Conservation (phyloP, 2,888 invertebrate species). For the Holacanthella duospinosa region DNA sequence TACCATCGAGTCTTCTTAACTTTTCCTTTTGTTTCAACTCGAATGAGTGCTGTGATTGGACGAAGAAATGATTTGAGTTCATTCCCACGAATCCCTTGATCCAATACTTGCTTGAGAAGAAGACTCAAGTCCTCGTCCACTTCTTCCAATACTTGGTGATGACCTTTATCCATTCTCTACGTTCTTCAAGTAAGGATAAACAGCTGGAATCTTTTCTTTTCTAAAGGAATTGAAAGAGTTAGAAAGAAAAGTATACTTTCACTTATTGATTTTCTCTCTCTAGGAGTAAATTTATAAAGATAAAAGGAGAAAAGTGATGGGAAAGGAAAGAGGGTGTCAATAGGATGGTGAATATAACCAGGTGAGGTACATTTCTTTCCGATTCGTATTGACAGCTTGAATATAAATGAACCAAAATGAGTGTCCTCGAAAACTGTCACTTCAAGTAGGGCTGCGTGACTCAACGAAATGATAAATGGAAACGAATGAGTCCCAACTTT, state of each 20-base stretch:
- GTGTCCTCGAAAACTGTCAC: not conserved
- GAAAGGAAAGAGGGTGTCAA: not conserved
- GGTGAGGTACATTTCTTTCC: not conserved
- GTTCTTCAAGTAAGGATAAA: not conserved
- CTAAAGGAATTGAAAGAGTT: not conserved
- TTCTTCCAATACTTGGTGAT: not conserved
- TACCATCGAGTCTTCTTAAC: not conserved
- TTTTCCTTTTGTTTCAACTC: not conserved
- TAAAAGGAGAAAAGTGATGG: not conserved
- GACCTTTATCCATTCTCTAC: not conserved
- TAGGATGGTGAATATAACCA: not conserved
- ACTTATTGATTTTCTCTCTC: not conserved
- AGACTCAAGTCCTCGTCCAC: not conserved
- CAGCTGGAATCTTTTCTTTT: not conserved
- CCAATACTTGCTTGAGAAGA: not conserved
- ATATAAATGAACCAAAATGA: not conserved
- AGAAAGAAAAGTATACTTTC: not conserved
- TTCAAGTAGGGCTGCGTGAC: not conserved
- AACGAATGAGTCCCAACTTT: not conserved
- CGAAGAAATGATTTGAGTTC: not conserved
- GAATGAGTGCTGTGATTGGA: not conserved
- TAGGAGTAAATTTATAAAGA: not conserved
- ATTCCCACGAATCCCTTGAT: not conserved
- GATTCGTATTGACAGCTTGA: not conserved
- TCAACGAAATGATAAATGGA: not conserved